A percentile compares a stretch with the other conserved stretches of the same genome.
These are phyloP conservation scores for Drosophila takahashii DNA, from an alignment of 1,140 invertebrate genomes.

Conservation along the genomic window DNA sequence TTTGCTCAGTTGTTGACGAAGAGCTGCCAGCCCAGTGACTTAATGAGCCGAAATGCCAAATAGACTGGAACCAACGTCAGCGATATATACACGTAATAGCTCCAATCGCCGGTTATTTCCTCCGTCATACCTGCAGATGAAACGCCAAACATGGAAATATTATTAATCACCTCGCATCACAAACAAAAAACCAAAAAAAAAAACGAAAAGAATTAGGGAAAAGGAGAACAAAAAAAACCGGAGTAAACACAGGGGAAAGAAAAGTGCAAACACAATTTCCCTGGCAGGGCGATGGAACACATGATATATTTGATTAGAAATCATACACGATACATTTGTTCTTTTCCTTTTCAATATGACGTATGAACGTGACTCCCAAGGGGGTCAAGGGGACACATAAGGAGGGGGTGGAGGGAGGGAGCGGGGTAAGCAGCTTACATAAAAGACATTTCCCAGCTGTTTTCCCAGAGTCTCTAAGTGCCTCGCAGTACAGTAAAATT, in stretches of 20 bases:
- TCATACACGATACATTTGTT: slow-evolving; percentile 37
- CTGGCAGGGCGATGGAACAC: neutral
- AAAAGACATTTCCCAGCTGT: slow-evolving; percentile 29
- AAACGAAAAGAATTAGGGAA: neutral
- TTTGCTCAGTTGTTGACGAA: slow-evolving; percentile 84
- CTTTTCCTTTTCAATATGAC: slow-evolving; percentile 28
- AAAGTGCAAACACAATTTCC: slow-evolving; percentile 32
- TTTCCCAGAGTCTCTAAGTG: slow-evolving; percentile 22
- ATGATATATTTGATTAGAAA: slow-evolving; percentile 54
- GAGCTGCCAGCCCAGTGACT: slow-evolving; percentile 84
- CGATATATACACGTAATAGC: slow-evolving; percentile 82
- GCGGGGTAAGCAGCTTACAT: slow-evolving; percentile 31
- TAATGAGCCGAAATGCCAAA: slow-evolving; percentile 84
- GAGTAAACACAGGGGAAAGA: neutral
- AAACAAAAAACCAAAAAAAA: slow-evolving; percentile 2
- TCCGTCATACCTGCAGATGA: slow-evolving; percentile 77
- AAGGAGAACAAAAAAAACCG: neutral
- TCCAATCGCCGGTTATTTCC: slow-evolving; percentile 81
- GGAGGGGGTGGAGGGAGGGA: neutral
- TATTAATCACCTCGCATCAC: slow-evolving; percentile 22
- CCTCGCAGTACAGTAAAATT: slow-evolving; percentile 17
- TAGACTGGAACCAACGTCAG: slow-evolving; percentile 83
- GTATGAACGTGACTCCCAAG: slow-evolving; percentile 37
- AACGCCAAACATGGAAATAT: slow-evolving; percentile 19
- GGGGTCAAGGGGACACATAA: neutral